Conservation (phyloP, 2,113 vertebrate species). For the Malurus alboscapulatus region DNA sequence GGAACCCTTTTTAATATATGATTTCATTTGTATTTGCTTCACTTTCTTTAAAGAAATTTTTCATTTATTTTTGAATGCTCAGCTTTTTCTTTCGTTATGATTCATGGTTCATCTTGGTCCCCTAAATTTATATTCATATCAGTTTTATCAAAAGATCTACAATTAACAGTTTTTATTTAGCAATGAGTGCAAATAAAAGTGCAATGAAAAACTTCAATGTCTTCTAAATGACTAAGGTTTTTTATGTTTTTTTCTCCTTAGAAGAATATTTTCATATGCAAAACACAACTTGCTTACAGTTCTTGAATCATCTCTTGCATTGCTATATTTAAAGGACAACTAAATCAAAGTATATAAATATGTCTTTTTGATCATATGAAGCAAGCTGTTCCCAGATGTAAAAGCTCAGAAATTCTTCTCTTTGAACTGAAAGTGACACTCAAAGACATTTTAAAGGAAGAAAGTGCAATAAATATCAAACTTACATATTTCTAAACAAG, state of each 20-base stretch:
- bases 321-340: not conserved
- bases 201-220: not conserved
- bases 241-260: not conserved
- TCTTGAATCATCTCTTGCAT: not conserved
- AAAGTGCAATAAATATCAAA: not conserved
- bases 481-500: not conserved
- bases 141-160: not conserved
- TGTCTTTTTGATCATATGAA: slow-evolving; percentile 2
- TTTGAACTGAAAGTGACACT: slow-evolving; percentile 27
- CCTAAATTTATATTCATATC: not conserved
- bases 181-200: not conserved
- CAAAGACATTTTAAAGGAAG: not conserved
- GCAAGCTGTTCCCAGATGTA: not conserved
- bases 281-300: not conserved
- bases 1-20: not conserved
- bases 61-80: not conserved
- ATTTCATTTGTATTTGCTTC: not conserved
- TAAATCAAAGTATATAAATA: slow-evolving; percentile 10
- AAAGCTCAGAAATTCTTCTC: not conserved
- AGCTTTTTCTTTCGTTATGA: not conserved
- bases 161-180: not conserved
- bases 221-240: not conserved
- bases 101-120: not conserved
- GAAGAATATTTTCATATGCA: not conserved
- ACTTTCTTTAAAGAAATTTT: not conserved